Evolutionary conservation across 2,888 invertebrate species (phyloP).

Genomic region (Peribatodes rhomboidaria): DNA sequence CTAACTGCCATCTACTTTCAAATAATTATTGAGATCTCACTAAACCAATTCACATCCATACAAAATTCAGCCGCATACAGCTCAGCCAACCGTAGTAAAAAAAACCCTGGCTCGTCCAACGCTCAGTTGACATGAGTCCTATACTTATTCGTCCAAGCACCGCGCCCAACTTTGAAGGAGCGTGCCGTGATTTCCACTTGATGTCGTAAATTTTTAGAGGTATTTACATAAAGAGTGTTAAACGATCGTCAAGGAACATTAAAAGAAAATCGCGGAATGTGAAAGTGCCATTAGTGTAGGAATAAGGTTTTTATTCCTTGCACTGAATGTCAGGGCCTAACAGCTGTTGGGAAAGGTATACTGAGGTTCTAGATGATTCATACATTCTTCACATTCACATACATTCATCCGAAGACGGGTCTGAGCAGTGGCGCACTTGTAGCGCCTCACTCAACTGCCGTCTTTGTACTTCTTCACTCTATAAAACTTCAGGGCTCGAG

Average conservation of each 20-base stretch:
- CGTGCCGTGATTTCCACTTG: slow-evolving; percentile 37
- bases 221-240: slow-evolving; percentile 45
- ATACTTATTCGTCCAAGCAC: neutral
- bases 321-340: slow-evolving; percentile 1
- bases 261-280: slow-evolving; percentile 40
- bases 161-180: slow-evolving; percentile 23
- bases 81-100: too few relatives aligned
- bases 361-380: neutral
- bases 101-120: neutral
- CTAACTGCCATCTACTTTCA: too few relatives aligned
- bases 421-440: too few relatives aligned
- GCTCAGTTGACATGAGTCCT: neutral
- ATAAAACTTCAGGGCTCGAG: too few relatives aligned
- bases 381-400: too few relatives aligned
- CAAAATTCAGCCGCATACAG: too few relatives aligned
- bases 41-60: too few relatives aligned
- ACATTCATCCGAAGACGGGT: too few relatives aligned
- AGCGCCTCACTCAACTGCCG: too few relatives aligned
- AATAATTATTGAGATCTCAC: too few relatives aligned
- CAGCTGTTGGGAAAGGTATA: neutral
- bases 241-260: slow-evolving; percentile 40
- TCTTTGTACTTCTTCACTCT: too few relatives aligned
- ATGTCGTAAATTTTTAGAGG: slow-evolving; percentile 39
- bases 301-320: slow-evolving; percentile 23
- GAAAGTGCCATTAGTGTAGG: slow-evolving; percentile 27